These are phyloP conservation scores for Amaurobius ferox DNA, from an alignment of 2,888 invertebrate species.

Conservation along the genomic window DNA sequence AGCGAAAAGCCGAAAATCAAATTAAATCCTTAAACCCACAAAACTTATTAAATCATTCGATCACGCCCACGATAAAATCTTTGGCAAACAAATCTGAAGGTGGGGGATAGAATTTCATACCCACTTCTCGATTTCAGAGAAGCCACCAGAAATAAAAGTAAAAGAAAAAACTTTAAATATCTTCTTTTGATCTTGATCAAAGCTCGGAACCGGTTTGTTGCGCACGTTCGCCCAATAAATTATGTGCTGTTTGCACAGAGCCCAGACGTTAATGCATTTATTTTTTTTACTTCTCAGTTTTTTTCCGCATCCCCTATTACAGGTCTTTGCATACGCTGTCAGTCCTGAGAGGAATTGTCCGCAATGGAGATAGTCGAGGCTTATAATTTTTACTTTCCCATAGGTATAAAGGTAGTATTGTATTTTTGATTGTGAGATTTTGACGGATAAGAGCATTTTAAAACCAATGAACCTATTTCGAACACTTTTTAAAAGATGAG, in stretches of 20 bases:
- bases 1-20: neutral
- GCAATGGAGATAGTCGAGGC: no score
- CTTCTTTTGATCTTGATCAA: slow-evolving; percentile 24
- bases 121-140: neutral
- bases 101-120: neutral
- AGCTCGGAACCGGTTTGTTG: slow-evolving; percentile 46
- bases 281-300: neutral
- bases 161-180: slow-evolving; percentile 46
- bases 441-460: no score
- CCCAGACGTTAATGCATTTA: neutral
- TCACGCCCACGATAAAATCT: slow-evolving; percentile 58
- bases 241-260: slow-evolving; percentile 12
- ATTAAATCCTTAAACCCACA: slow-evolving; percentile 19
- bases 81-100: slow-evolving; percentile 54
- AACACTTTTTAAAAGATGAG: no score
- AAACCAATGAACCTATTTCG: no score
- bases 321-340: no score
- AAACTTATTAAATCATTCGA: slow-evolving; percentile 67
- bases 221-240: slow-evolving; percentile 50
- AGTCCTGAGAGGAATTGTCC: no score
- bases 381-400: no score
- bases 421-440: no score
- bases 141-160: no score
- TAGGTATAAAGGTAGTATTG: no score
- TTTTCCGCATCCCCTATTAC: no score